Base-by-base conservation (phyloP, 2,888 invertebrate species). In the Torymus aiolomorphi region DNA sequence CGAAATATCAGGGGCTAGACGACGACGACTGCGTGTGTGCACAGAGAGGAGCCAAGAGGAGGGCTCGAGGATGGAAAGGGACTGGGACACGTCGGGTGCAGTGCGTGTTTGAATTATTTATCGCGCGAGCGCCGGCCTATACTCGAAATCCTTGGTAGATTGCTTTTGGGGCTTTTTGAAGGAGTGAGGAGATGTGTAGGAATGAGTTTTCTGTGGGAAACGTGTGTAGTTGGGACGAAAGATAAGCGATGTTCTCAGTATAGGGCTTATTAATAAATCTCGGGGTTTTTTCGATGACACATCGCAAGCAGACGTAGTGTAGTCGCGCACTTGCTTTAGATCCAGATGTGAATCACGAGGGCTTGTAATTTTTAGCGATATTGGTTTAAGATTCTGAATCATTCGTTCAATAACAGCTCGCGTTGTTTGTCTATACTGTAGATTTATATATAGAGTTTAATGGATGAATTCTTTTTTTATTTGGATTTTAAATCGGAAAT, bases 211-310 rank as follows among this genome's bases (percentile, higher is more conserved):
- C 8, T 8, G 42, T 42, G 42, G 8, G 8, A 42, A 42, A 42
- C 42, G 5, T 8, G 42, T 42, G 42, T 42, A 42, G 8, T 42
- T 42, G 42, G 1, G 42, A 42, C 8, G 8, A 42, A 8, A 8
- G 42, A 42, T 63, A 42, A 42, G 8, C 31, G 12, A n/a, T 54
- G 18, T 67, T 67, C 13, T 63, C 8, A 49, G 12, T 11, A n/a
- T n/a, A n/a, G 14, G 2, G 42, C 42, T 42, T 49, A 66, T 13
- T 66, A 65, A 66, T 66, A 52, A 52, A 66, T 66, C 20, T 13
- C 31, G 20, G 61, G 20, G 57, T 16, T 69, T 69, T 69, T 69
- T 42, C 10, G 10, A 31, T 69, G 69, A 69, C 69, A 42, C 56
- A 69, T 69, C 42, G 42, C 8, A 42, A 42, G 16, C 18, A 14